Conservation (phyloP, 2,888 invertebrate genomes). For the Temnothorax unifasciatus region DNA sequence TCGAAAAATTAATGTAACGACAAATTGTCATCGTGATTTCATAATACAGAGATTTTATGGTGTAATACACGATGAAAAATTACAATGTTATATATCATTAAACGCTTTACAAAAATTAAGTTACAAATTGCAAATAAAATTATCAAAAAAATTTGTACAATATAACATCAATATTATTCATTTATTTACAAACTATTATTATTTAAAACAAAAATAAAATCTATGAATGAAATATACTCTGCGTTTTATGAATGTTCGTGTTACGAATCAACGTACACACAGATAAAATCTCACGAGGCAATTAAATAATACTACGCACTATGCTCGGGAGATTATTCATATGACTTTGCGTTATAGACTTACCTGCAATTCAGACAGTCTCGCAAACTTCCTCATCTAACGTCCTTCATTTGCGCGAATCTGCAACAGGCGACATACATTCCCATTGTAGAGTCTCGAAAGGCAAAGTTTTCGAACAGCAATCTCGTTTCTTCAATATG, state of each 20-base stretch:
- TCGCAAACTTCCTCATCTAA: slow-evolving; percentile 78
- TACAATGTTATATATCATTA: not conserved
- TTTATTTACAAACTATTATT: not conserved
- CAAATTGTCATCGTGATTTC: not conserved
- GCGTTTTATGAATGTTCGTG: not conserved
- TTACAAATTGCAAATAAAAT: not conserved
- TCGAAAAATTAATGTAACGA: slow-evolving; percentile 13
- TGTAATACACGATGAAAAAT: not conserved
- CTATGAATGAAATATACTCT: not conserved
- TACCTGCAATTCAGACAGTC: slow-evolving; percentile 56
- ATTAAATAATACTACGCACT: not conserved
- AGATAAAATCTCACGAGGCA: not conserved
- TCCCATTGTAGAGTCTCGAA: slow-evolving; percentile 32
- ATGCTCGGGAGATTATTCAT: not conserved
- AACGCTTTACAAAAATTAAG: not conserved
- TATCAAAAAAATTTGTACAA: not conserved
- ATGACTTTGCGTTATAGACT: slow-evolving; percentile 41
- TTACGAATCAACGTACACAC: not conserved
- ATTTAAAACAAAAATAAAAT: slow-evolving; percentile 3
- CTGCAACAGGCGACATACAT: slow-evolving; percentile 70
- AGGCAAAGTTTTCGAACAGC: slow-evolving; percentile 13
- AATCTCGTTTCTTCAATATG: slow-evolving; percentile 17
- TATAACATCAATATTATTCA: not conserved
- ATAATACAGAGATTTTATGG: not conserved
- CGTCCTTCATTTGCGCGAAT: slow-evolving; percentile 74